These are phyloP conservation scores for Halisarca cf. caerulea DNA, from an alignment of 37 sponge, comb jelly and placozoan species.

Conservation along the genomic window DNA sequence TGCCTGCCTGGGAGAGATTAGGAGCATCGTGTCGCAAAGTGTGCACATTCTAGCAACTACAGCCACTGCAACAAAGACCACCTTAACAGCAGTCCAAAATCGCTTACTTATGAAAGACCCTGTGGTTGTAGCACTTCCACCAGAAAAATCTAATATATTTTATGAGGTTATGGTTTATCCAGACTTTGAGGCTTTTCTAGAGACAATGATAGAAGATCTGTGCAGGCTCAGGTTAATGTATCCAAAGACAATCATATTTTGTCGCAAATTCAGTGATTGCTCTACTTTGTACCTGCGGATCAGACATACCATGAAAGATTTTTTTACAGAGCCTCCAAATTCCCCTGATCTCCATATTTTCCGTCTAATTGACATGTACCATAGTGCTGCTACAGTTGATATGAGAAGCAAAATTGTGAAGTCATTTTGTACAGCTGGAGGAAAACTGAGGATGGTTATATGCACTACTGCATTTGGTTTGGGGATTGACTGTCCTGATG, in stretches of 20 bases:
- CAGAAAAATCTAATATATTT: slow-evolving; percentile 25
- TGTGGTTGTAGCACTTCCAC: slow-evolving; percentile 35
- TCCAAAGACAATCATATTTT: background rate
- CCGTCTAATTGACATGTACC: background rate
- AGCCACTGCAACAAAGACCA: slow-evolving; percentile 44
- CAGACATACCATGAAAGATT: background rate
- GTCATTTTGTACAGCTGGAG: background rate
- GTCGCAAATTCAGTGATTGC: background rate
- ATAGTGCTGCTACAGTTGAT: background rate
- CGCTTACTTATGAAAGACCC: slow-evolving; percentile 10
- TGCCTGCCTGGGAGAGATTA: slow-evolving; percentile 34
- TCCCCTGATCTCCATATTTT: background rate
- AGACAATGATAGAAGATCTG: background rate
- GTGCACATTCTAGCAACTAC: slow-evolving; percentile 39
- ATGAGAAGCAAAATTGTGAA: background rate
- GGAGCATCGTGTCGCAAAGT: slow-evolving; percentile 29
- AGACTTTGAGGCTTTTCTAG: background rate
- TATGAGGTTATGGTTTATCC: background rate
- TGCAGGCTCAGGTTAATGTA: background rate
- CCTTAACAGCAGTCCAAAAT: slow-evolving; percentile 3
- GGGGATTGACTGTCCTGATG: background rate
- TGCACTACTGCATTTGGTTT: background rate
- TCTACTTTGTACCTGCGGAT: background rate
- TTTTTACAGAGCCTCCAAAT: background rate
- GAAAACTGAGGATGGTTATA: background rate